A percentile compares a stretch with the other conserved stretches of the same genome.
Evolutionary conservation across 2,113 vertebrate genomes (phyloP).

Genomic region (Alethe diademata): DNA sequence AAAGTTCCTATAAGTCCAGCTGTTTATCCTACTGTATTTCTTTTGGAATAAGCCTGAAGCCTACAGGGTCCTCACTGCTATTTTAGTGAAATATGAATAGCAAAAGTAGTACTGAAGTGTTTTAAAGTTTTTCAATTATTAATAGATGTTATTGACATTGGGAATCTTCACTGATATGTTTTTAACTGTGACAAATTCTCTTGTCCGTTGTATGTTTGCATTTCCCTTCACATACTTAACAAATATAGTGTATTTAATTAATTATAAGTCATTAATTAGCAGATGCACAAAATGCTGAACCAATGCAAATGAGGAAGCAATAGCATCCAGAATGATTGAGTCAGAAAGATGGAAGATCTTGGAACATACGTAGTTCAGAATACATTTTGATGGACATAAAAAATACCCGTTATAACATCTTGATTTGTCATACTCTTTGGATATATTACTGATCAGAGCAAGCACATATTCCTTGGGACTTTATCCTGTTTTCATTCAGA

Average conservation of each 20-base stretch:
- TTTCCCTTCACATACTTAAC: not conserved
- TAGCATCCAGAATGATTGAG: not conserved
- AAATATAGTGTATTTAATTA: not conserved
- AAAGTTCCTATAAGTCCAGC: not conserved
- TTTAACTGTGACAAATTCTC: not conserved
- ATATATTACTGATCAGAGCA: not conserved
- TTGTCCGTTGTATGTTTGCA: not conserved
- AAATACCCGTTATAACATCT: not conserved
- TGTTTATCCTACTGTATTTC: not conserved
- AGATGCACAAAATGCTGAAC: not conserved
- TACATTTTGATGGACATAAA: not conserved
- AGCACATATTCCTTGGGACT: not conserved
- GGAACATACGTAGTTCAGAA: not conserved
- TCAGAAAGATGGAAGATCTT: not conserved
- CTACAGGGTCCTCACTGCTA: not conserved
- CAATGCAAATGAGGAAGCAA: not conserved
- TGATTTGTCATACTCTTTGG: not conserved
- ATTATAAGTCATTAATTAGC: not conserved
- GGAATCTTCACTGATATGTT: not conserved
- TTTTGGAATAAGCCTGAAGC: not conserved
- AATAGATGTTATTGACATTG: not conserved
- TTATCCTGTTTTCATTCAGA: not conserved
- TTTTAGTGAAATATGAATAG: not conserved
- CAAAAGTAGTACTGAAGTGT: not conserved
- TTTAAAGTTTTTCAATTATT: not conserved